Conservation (phyloP, 2,113 vertebrate species). For the Pithys albifrons region DNA sequence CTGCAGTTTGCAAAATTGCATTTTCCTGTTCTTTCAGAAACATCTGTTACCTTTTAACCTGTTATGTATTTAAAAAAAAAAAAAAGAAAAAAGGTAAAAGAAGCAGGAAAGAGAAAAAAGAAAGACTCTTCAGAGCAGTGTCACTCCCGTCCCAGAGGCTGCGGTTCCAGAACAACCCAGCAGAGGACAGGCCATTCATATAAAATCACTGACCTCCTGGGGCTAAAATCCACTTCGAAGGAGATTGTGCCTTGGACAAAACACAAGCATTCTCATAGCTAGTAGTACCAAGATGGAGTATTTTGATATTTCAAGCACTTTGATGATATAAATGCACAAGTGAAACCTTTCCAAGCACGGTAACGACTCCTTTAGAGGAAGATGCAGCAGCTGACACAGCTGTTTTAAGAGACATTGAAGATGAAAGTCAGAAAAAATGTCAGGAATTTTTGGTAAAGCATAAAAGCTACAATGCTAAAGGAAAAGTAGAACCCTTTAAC, state of each 20-base stretch:
- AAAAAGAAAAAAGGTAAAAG: accelerated
- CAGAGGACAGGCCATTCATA: constrained; percentile 61
- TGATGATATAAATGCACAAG: not conserved
- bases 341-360: not conserved
- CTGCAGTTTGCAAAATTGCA: not conserved
- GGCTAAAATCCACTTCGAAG: not conserved
- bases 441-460: not conserved
- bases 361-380: not conserved
- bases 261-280: not conserved
- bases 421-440: not conserved
- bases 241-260: not conserved
- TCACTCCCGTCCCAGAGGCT: not conserved
- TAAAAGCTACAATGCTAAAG: not conserved
- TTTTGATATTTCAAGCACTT: not conserved
- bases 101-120: not conserved
- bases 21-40: not conserved
- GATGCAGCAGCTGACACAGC: not conserved
- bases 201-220: not conserved
- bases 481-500: not conserved
- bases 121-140: accelerated
- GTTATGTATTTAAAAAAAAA: not conserved
- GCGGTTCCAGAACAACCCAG: constrained; percentile 46
- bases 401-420: not conserved
- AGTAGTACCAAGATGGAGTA: not conserved
- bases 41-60: not conserved